Base-by-base conservation (phyloP, 2,888 invertebrate species). In the Tineola bisselliella region DNA sequence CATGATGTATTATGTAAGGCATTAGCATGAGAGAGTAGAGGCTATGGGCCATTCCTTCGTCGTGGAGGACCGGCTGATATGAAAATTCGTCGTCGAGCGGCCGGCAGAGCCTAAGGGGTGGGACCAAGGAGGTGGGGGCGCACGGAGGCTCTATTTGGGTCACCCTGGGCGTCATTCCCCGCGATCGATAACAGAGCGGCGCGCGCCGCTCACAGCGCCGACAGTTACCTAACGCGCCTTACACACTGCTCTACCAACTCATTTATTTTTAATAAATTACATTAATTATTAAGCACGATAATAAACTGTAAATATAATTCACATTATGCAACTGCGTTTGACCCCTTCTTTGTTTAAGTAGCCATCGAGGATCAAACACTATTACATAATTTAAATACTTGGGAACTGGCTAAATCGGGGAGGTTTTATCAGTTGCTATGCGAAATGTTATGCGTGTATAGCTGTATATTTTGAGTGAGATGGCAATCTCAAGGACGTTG, bases 111-210 rank as follows among this genome's bases (percentile, higher is more conserved):
- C 68, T 71, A 73, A 70, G 68, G 71, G 67, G 64, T 65, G 70
- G 65, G 69, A 66, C 69, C 69, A 71, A 74, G 64, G 66, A 75
- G 74, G 70, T 67, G 75, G 76, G 68, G 76, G 77, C 70, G 72
- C 71, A 72, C 75, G 78, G 76, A 84, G 86, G 82, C 81, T 84
- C 82, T 86, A 87, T 87, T 84, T 87, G 87, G 87, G 87, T 87
- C 87, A 87, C 84, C 87, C 87, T 78, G 87, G 87, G 87, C 87
- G 84, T 82, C 84, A 82, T 77, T 75, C 79, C 75, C 79, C 79
- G 64, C 86, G 84, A 87, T 87, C 87, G 79, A 87, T 87, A 87
- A 74, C 67, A 67, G 73, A 71, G 73, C 82, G 79, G 84, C 84
- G 86, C 86, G 87, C 87, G 86, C 84, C 77, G 80, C 65, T 70